These are phyloP conservation scores for Caenorhabditis doughertyi DNA, from an alignment of 2,888 invertebrate species.

Conservation along the genomic window DNA sequence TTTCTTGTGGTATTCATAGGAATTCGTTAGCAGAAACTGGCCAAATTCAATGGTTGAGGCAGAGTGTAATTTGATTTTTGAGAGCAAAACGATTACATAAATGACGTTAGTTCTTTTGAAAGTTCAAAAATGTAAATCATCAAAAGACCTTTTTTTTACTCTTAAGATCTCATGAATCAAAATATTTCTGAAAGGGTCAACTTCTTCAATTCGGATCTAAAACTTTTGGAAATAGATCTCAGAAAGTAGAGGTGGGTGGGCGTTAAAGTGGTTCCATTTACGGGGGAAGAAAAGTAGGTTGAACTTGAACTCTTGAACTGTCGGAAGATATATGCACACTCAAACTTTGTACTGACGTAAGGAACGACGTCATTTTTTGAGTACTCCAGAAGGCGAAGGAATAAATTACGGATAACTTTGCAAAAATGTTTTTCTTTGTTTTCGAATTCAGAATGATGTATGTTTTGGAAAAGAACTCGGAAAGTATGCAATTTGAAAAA, in stretches of 20 bases:
- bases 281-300: constrained; percentile 5
- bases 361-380: constrained; percentile 11
- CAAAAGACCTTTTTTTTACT: not conserved
- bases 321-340: constrained; percentile 15
- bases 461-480: not conserved
- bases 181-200: constrained; percentile 2
- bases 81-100: constrained; percentile 23
- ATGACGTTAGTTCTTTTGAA: constrained; percentile 25
- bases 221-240: constrained; percentile 13
- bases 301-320: constrained; percentile 50
- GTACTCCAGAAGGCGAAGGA: constrained; percentile 6
- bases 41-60: constrained; percentile 2
- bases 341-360: constrained; percentile 46
- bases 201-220: not conserved
- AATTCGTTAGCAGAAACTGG: not conserved
- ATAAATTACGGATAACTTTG: constrained; percentile 12
- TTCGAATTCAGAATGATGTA: constrained; percentile 13
- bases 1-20: constrained; percentile 13
- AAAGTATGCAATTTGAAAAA: constrained; percentile 2
- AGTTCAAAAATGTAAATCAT: constrained; percentile 26
- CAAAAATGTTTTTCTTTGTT: not conserved
- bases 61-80: constrained; percentile 26
- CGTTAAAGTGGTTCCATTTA: constrained; percentile 41
- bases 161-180: not conserved
- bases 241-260: constrained; percentile 23